These are phyloP conservation scores for Ictalurus punctatus DNA, from an alignment of 2,113 vertebrate genomes.

Conservation along the genomic window DNA sequence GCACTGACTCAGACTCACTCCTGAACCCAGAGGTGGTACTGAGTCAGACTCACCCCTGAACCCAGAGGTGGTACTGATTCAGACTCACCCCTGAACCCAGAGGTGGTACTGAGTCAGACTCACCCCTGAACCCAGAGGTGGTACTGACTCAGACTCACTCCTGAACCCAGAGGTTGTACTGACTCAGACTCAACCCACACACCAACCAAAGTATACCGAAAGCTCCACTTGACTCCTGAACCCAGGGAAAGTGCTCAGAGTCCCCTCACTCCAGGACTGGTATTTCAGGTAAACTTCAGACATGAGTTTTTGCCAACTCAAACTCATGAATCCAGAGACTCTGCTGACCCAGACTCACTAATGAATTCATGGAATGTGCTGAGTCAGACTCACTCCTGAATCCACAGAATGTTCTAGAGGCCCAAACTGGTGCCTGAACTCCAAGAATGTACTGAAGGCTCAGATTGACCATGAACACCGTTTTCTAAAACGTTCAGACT, in stretches of 20 bases:
- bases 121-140: no score
- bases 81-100: background rate
- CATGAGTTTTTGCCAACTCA: no score
- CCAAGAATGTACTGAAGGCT: background rate
- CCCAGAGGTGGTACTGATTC: no score
- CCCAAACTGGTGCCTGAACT: background rate
- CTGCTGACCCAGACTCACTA: background rate
- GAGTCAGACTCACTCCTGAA: background rate
- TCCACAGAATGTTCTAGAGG: background rate
- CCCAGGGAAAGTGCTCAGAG: background rate
- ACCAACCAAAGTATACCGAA: no score
- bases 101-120: background rate
- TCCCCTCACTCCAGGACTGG: background rate
- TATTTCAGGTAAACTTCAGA: background rate
- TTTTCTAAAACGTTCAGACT: background rate
- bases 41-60: background rate
- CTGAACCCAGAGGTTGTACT: no score
- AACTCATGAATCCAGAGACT: background rate
- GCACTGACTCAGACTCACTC: background rate
- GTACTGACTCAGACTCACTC: background rate
- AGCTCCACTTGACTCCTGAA: background rate
- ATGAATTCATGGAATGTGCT: background rate
- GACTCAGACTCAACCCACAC: background rate
- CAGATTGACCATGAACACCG: background rate
- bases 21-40: background rate